A percentile compares a stretch with the other conserved stretches of the same genome.
phyloP scores from a whole-genome alignment of 2,113 vertebrate species.

The Ceyx margarethae region DNA sequence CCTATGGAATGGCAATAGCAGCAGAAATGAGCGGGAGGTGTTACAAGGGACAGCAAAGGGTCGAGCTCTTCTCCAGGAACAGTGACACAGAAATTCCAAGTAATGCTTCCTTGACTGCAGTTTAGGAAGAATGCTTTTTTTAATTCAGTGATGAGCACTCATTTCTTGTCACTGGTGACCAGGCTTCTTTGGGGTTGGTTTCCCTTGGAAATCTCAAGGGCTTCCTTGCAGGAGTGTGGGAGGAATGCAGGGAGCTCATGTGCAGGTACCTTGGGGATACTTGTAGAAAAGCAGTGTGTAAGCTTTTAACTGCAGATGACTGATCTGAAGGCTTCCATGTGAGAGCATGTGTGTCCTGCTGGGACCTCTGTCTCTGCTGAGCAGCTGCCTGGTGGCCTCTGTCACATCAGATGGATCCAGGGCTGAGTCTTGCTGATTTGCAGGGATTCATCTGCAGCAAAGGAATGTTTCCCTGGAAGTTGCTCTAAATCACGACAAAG shows the following conservation, averaged over 20 bases:
- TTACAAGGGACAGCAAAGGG: not conserved
- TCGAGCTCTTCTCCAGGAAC: not conserved
- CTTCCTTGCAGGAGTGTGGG: not conserved
- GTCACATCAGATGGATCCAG: not conserved
- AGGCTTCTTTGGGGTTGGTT: not conserved
- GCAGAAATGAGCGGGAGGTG: not conserved
- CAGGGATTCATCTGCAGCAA: not conserved
- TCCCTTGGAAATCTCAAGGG: not conserved
- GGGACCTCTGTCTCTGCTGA: not conserved
- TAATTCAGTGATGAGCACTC: not conserved
- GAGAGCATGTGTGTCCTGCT: not conserved
- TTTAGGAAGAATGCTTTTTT: not conserved
- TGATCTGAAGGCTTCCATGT: not conserved
- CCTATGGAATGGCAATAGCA: rapidly evolving
- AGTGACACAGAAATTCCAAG: not conserved
- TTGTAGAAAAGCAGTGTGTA: rapidly evolving
- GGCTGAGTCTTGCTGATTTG: not conserved
- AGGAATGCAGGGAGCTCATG: not conserved
- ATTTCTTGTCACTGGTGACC: not conserved
- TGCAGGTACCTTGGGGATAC: not conserved
- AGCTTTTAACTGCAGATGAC: not conserved
- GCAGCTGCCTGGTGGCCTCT: not conserved
- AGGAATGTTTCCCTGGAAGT: not conserved
- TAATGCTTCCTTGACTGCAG: not conserved
- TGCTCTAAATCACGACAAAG: not conserved